Evolutionary conservation across 2,888 invertebrate genomes (phyloP).

Genomic region (Drosophila pseudotalamancana): DNA sequence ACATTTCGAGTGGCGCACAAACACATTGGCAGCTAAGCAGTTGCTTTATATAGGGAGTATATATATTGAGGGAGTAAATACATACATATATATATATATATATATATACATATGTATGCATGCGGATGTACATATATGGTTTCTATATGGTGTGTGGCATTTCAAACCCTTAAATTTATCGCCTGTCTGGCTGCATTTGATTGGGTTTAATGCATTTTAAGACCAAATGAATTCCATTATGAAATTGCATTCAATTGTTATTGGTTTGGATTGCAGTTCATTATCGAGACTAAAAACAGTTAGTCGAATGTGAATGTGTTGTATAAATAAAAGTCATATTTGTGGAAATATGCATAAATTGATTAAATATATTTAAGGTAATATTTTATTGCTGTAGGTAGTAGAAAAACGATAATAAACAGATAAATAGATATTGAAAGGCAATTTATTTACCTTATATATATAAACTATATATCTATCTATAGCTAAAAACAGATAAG

Average conservation of each 20-base stretch:
- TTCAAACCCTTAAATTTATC: conserved; percentile 53
- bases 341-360: too few species aligned
- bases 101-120: neutral
- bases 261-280: conserved; percentile 9
- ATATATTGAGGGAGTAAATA: conserved; percentile 4
- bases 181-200: conserved; percentile 29
- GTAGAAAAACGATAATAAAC: too few species aligned
- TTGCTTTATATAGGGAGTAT: conserved; percentile 8
- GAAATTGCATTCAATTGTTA: conserved; percentile 29
- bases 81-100: neutral
- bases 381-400: too few species aligned
- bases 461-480: neutral
- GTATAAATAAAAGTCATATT: too few species aligned
- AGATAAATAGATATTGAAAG: too few species aligned
- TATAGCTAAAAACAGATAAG: too few species aligned
- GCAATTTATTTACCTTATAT: neutral
- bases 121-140: conserved; percentile 16
- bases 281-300: too few species aligned
- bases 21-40: conserved; percentile 38
- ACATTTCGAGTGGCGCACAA: conserved; percentile 70
- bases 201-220: conserved; percentile 27
- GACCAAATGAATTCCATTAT: conserved; percentile 30
- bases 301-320: too few species aligned
- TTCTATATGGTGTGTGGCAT: conserved; percentile 22
- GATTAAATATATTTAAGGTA: too few species aligned